Conservation (phyloP, 2,888 invertebrate genomes). For the Rhingia campestris region DNA sequence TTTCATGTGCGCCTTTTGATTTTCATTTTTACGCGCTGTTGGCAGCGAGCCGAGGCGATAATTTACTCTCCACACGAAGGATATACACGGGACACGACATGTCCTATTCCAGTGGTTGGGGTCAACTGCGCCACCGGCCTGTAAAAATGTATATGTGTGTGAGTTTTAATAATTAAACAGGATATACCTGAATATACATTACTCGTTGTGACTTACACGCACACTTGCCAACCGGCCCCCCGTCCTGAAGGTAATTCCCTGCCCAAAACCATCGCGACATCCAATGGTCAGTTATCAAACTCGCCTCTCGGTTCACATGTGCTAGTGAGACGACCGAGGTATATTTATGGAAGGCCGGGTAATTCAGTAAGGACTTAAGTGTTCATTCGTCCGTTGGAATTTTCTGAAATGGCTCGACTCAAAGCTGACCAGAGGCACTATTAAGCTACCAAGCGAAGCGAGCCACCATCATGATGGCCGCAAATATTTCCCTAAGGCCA, state of each 20-base stretch:
- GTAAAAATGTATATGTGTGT: not conserved
- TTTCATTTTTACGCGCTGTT: slow-evolving; percentile 50
- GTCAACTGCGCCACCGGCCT: not conserved
- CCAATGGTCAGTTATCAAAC: slow-evolving; percentile 46
- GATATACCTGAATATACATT: slow-evolving; percentile 35
- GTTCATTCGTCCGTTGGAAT: slow-evolving; percentile 48
- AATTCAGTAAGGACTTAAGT: slow-evolving; percentile 30
- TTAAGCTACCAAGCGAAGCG: slow-evolving; percentile 23
- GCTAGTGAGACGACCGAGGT: not conserved
- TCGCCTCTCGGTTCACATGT: not conserved
- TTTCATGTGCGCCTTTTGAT: slow-evolving; percentile 30
- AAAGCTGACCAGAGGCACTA: slow-evolving; percentile 41
- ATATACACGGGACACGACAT: slow-evolving; percentile 27
- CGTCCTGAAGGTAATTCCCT: slow-evolving; percentile 12
- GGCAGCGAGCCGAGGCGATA: slow-evolving; percentile 17
- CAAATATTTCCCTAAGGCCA: slow-evolving; percentile 4
- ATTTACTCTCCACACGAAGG: slow-evolving; percentile 37
- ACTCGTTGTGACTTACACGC: slow-evolving; percentile 34
- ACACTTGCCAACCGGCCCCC: slow-evolving; percentile 23
- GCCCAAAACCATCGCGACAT: not conserved
- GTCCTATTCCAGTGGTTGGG: slow-evolving; percentile 3
- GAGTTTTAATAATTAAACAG: slow-evolving; percentile 52
- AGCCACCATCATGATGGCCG: not conserved
- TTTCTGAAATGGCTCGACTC: slow-evolving; percentile 1
- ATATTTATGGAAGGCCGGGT: not conserved